Base-by-base conservation (phyloP, 2,797 vertebrate genomes). In the Serranus cabrilla region DNA sequence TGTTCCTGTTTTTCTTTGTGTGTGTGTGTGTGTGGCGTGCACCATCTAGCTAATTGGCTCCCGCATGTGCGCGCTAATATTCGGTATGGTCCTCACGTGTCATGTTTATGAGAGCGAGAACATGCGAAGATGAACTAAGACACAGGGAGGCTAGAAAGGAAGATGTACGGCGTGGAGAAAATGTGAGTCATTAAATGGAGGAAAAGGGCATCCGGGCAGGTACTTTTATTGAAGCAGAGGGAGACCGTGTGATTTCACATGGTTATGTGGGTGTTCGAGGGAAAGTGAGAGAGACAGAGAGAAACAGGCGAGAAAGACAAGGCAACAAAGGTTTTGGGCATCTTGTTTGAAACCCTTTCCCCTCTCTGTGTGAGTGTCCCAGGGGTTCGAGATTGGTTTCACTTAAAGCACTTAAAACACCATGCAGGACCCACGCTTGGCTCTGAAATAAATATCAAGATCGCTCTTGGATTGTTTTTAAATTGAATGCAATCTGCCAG, bases 401-500 rank as follows among this genome's bases (percentile, higher is more conserved):
- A 90, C 85, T 91, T 89, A 87, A 90, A 90, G 82, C 90, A 89
- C 86, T 93, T 90, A 87, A 91, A 89, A 86, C 69, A 67, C 55
- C 91, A 81, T 80, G 69, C 73, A 74, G 84, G 83, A 87, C 71
- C 70, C 31, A 18, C 49, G 76, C 82, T 78, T 71, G 80, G 78
- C 89, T 80, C 77, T 66, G 88, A 86, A 89, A 91, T 89, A 91
- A 91, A 92, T 87, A 91, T 88, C 89, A 81, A 85, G 78, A 92
- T 91, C 70, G 12, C 81, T 84, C 80, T 79, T 76, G 82, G 86
- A 92, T 92, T 91, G 90, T 92, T 91, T 90, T 91, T 84, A 88
- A 90, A 92, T 90, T 91, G 87, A 92, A 92, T 84, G 82, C 90
- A 91, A 91, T 91, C 90, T 91, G 87, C 89, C 87, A 74, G 84